Evolutionary conservation across 1,140 invertebrate genomes (phyloP).

Genomic region (Trichonephila inaurata): DNA sequence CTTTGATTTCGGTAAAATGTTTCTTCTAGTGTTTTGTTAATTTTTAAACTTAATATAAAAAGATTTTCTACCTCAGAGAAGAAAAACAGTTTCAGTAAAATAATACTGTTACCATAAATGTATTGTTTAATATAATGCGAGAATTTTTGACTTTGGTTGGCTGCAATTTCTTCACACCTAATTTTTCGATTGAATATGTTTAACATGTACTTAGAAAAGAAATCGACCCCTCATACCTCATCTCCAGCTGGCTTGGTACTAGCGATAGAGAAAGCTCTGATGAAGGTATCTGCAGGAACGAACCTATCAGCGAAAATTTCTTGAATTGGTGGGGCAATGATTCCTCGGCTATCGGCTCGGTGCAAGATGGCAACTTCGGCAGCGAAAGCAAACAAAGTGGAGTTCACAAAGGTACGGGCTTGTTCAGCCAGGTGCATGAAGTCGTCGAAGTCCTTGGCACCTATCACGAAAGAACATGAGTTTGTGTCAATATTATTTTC

Average conservation of each 20-base stretch:
- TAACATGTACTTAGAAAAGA: too few species aligned
- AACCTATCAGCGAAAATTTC: slow-evolving; percentile 84
- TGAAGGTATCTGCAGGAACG: slow-evolving; percentile 82
- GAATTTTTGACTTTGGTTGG: too few species aligned
- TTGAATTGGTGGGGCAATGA: slow-evolving; percentile 85
- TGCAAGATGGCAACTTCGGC: slow-evolving; percentile 84
- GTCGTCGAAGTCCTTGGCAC: slow-evolving; percentile 71
- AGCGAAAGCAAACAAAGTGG: slow-evolving; percentile 85
- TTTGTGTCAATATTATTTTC: too few species aligned
- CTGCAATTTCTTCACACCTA: too few species aligned
- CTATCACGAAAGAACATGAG: background rate
- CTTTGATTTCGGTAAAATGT: too few species aligned
- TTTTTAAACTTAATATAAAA: too few species aligned
- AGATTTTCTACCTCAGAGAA: too few species aligned
- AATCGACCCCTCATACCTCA: slow-evolving; percentile 31
- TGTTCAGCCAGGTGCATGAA: slow-evolving; percentile 86
- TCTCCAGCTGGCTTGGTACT: slow-evolving; percentile 79
- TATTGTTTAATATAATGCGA: too few species aligned
- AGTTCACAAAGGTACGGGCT: slow-evolving; percentile 85
- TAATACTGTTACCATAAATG: too few species aligned
- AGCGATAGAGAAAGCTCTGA: slow-evolving; percentile 79
- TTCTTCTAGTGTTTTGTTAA: too few species aligned
- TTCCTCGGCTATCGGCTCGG: slow-evolving; percentile 82
- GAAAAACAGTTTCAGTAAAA: too few species aligned
- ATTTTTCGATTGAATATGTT: too few species aligned